Evolutionary conservation across 37 sponge, comb jelly and placozoan species (phyloP), one percentile per base, ranked within the genome.

Genomic region (Aplysina aerophoba): DNA sequence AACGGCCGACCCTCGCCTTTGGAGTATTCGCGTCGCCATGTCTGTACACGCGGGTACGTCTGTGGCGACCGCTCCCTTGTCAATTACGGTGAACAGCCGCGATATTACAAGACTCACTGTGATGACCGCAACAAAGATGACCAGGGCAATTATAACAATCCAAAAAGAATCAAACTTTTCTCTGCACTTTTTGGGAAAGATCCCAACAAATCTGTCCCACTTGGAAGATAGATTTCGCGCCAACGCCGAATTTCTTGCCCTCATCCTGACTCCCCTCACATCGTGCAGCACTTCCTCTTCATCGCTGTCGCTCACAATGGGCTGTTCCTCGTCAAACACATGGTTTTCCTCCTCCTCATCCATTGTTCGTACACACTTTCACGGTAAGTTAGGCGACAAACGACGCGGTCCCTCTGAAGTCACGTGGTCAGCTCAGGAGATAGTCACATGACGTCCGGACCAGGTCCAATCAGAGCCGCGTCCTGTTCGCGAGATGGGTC

Each of bases 1-100:
- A 4, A 96, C 98, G 21, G 93, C 94, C 36, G 88, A 91, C n/a
- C 96, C 96, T 55, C 86, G 74, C 35, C 39, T 66, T 39, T 87
- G 44, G 57, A 95, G 63, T 13, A 93, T 89, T 0, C 75, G 58
- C 17, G 64, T 77, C 39, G 92, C 87, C 80, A 95, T 78, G 4
- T 87, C 79, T 0, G 98, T 86, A 62, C 98, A 97, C 24, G 63
- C 55, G 11, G 89, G 66, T 28, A 65, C 79, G 75, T 97, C 96
- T 33, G 96, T 72, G 3, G 94, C 94, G 35, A 97, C 96, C 28
- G 88, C 96, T 59, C 87, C 93, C 79, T 50, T 40, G 21, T 50
- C 78, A 2, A 36, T 75, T 6, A 50, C 25, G 24, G 44, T 40
- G 25, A 75, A 50, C n/a, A n/a, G 54, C 14, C 33, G 31, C n/a